A percentile compares a stretch with the other conserved stretches of the same genome.
Evolutionary conservation across 64 coral and sea anemone species (phyloP).

Genomic region (Pachyseris speciosa): DNA sequence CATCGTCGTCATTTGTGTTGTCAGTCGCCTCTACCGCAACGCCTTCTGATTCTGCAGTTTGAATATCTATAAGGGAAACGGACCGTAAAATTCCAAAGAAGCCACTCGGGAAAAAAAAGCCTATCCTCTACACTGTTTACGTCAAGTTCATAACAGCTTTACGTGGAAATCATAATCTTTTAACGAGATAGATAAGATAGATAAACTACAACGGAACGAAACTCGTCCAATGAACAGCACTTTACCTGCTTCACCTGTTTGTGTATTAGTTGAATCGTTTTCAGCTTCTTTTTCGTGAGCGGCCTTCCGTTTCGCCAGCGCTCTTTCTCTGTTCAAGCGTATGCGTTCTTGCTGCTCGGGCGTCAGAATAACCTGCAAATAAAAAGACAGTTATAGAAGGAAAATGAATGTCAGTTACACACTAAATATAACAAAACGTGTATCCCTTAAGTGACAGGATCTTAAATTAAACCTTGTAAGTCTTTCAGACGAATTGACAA

Average conservation of each 20-base stretch:
- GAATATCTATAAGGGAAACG: not conserved
- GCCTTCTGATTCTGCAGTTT: not conserved
- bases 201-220: too few species aligned
- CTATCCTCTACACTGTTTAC: not conserved
- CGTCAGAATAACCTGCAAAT: conserved; percentile 41
- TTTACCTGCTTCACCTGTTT: not conserved
- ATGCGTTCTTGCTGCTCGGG: conserved; percentile 67
- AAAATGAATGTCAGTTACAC: not conserved
- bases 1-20: not conserved
- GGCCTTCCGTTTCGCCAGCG: conserved; percentile 44
- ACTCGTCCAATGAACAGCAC: too few species aligned
- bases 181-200: too few species aligned
- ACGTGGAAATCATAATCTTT: too few species aligned
- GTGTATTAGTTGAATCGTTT: not conserved
- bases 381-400: not conserved
- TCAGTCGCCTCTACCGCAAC: not conserved
- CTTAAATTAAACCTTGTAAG: too few species aligned
- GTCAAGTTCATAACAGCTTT: too few species aligned
- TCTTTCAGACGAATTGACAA: too few species aligned
- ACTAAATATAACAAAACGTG: too few species aligned
- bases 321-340: conserved; percentile 46
- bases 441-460: too few species aligned
- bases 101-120: not conserved
- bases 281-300: conserved; percentile 2
- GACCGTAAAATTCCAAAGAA: not conserved